These are phyloP conservation scores for Strigamia maritima DNA, from an alignment of 2,888 invertebrate genomes.

Conservation along the genomic window DNA sequence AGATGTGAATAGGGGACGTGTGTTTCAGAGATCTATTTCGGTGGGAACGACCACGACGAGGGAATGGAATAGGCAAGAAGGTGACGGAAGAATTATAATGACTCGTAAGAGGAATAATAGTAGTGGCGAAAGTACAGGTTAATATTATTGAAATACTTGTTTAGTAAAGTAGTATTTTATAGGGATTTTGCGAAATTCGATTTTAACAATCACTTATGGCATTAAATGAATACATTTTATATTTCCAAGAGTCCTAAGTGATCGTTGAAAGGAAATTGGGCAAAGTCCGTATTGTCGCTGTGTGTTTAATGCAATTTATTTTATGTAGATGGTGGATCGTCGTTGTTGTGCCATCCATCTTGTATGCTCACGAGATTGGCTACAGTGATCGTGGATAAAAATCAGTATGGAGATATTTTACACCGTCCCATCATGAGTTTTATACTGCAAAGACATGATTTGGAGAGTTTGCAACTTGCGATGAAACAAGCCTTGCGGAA, in stretches of 20 bases:
- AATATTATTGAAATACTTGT: slow-evolving; percentile 37
- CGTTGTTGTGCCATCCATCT: slow-evolving; percentile 83
- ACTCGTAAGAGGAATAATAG: slow-evolving; percentile 65
- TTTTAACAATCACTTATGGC: too few species aligned
- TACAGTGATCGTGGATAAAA: slow-evolving; percentile 51
- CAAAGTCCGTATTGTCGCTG: too few species aligned
- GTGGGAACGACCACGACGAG: slow-evolving; percentile 69
- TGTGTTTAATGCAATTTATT: too few species aligned
- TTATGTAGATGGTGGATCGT: slow-evolving; percentile 69
- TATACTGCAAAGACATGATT: slow-evolving; percentile 77
- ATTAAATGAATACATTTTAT: too few species aligned
- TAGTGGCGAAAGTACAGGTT: slow-evolving; percentile 62
- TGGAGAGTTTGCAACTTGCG: slow-evolving; percentile 75
- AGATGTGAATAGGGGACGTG: slow-evolving; percentile 53
- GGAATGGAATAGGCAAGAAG: slow-evolving; percentile 51
- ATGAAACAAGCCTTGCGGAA: slow-evolving; percentile 80
- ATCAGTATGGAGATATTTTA: slow-evolving; percentile 61
- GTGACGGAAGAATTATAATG: slow-evolving; percentile 60
- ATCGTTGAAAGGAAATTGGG: too few species aligned
- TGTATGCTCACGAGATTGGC: slow-evolving; percentile 75
- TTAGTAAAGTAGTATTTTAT: background rate
- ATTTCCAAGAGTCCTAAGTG: too few species aligned
- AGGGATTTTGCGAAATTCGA: too few species aligned
- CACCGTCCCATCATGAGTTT: slow-evolving; percentile 83
- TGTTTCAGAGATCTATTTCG: slow-evolving; percentile 81